These are phyloP conservation scores for Andrena minutula DNA, from an alignment of 2,888 invertebrate genomes.

Conservation along the genomic window DNA sequence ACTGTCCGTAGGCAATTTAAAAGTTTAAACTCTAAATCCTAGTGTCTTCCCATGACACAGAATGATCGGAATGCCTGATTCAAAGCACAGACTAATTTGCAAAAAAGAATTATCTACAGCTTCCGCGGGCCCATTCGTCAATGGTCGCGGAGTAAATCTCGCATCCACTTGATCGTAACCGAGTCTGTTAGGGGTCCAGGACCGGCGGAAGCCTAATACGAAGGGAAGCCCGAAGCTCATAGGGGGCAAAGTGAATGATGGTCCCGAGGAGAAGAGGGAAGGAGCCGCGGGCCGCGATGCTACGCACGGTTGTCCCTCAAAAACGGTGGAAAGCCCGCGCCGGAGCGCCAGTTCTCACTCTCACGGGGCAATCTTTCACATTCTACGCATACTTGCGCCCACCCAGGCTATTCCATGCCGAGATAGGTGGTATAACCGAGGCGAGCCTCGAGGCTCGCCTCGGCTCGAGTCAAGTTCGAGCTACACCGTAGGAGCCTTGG, in stretches of 20 bases:
- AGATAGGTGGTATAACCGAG: constrained; percentile 71
- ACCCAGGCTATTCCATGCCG: constrained; percentile 68
- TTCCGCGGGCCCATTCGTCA: no score
- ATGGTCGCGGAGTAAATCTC: no score
- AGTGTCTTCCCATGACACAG: no score
- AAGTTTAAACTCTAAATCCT: no score
- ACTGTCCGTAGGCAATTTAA: no score
- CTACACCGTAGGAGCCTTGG: constrained; percentile 67
- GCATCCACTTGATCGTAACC: background rate
- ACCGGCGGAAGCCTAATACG: background rate
- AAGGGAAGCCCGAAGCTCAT: background rate
- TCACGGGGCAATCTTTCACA: constrained; percentile 79
- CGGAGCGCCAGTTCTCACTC: constrained; percentile 52
- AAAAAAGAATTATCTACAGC: no score
- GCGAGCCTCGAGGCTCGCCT: constrained; percentile 31
- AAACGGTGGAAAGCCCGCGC: constrained; percentile 13
- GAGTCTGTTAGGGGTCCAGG: background rate
- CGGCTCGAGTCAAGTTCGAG: constrained; percentile 51
- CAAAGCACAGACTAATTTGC: no score
- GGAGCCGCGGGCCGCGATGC: background rate
- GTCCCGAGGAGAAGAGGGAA: background rate
- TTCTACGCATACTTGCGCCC: constrained; percentile 81
- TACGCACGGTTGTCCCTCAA: constrained; percentile 33
- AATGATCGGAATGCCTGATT: no score
- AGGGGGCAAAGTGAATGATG: background rate